phyloP scores from a whole-genome alignment of 2,888 invertebrate genomes.

The Leucoma salicis region DNA sequence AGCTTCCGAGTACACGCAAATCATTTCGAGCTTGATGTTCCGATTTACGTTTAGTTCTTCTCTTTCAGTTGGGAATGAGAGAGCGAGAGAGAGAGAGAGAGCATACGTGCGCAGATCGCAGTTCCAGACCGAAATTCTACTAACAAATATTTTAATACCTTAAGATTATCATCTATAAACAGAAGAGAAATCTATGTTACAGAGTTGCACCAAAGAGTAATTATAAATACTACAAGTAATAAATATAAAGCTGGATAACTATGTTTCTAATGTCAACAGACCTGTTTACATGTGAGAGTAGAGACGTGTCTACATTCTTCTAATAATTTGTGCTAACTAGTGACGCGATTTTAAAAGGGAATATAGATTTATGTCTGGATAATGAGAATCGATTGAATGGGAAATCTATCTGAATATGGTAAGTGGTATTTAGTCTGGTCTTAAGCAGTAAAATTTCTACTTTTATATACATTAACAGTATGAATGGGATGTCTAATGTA shows the following conservation, averaged over 20 bases:
- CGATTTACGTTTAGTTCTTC: too few species aligned
- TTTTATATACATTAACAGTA: not conserved
- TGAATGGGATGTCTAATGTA: too few species aligned
- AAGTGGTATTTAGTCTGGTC: not conserved
- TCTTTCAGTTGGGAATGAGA: too few species aligned
- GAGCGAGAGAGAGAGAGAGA: too few species aligned
- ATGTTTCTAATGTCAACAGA: constrained; percentile 28
- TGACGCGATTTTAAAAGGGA: constrained; percentile 4
- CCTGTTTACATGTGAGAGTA: constrained; percentile 43
- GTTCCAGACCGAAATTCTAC: too few species aligned
- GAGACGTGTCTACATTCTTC: constrained; percentile 39
- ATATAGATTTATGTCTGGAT: constrained; percentile 5
- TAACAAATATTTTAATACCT: too few species aligned
- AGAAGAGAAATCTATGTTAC: too few species aligned
- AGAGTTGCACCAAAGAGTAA: constrained; percentile 11
- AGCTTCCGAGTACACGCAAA: too few species aligned
- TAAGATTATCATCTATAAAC: too few species aligned
- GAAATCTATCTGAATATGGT: constrained; percentile 7
- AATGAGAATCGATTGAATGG: constrained; percentile 8
- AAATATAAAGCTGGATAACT: constrained; percentile 27
- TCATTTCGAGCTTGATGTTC: too few species aligned
- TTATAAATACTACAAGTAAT: constrained; percentile 33
- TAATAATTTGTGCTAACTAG: constrained; percentile 29
- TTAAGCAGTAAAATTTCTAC: not conserved
- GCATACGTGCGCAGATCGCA: too few species aligned